Percentiles rank a stretch among this genome's conserved stretches.
phyloP scores from a whole-genome alignment of 2,797 vertebrate genomes.

The Aulostomus chinensis region DNA sequence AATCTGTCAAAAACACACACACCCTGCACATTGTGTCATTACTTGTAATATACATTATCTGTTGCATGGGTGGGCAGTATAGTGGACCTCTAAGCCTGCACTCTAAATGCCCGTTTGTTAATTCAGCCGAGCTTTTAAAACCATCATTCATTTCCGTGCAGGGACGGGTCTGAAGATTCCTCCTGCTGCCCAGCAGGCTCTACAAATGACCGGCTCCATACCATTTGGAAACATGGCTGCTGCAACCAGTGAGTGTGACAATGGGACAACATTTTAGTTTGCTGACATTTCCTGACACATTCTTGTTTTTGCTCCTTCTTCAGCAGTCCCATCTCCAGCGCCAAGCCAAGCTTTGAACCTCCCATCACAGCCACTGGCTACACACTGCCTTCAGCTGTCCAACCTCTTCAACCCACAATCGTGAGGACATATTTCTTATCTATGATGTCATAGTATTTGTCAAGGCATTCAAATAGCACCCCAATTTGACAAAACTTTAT shows the following conservation, averaged over 20 bases:
- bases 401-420: conserved; percentile 98
- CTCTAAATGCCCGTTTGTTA: too few relatives aligned
- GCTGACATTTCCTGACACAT: neutral
- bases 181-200: conserved; percentile 94
- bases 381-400: conserved; percentile 98
- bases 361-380: conserved; percentile 92
- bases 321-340: conserved; percentile 74
- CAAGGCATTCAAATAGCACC: too few relatives aligned
- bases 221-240: conserved; percentile 89
- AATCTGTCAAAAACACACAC: too few relatives aligned
- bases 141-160: conserved; percentile 41
- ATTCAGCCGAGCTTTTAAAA: too few relatives aligned
- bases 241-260: conserved; percentile 72
- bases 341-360: conserved; percentile 81
- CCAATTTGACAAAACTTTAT: too few relatives aligned
- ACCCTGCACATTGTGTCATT: too few relatives aligned
- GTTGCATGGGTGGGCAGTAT: too few relatives aligned
- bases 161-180: conserved; percentile 98
- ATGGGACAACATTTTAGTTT: neutral
- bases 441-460: too few relatives aligned
- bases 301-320: neutral
- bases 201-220: conserved; percentile 96
- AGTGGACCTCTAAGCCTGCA: too few relatives aligned
- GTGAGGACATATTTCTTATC: too few relatives aligned
- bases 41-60: too few relatives aligned